These are phyloP conservation scores for Tiliacea citrago DNA, from an alignment of 2,888 invertebrate genomes.

Conservation along the genomic window DNA sequence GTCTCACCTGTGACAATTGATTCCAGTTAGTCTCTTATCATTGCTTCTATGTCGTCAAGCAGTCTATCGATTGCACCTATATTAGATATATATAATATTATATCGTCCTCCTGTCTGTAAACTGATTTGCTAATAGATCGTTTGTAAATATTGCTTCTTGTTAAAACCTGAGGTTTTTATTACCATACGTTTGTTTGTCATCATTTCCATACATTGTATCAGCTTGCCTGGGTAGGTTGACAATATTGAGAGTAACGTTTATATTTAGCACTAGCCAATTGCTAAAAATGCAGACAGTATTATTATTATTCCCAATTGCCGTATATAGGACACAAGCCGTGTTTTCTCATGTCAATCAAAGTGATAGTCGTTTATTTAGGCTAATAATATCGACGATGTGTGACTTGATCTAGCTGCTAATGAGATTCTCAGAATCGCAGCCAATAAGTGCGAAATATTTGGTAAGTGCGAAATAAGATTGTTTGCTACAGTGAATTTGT, in stretches of 20 bases:
- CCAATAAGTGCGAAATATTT: constrained; percentile 48
- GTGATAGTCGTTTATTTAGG: constrained; percentile 31
- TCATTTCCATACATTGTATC: neutral
- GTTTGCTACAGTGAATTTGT: neutral
- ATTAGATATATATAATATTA: too few species aligned
- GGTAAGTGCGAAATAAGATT: constrained; percentile 31
- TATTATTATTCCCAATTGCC: constrained; percentile 27
- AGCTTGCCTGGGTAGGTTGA: neutral
- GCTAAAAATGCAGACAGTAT: constrained; percentile 19
- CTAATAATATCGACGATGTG: constrained; percentile 36
- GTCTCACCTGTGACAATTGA: neutral
- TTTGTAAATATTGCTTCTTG: neutral
- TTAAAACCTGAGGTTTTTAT: neutral
- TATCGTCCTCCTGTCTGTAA: neutral
- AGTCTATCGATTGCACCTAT: neutral
- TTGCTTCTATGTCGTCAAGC: neutral
- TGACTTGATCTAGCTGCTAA: constrained; percentile 39
- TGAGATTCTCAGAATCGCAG: constrained; percentile 33
- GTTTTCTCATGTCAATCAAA: constrained; percentile 37
- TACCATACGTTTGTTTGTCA: neutral
- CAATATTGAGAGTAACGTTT: neutral
- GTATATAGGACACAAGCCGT: constrained; percentile 46
- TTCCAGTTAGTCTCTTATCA: neutral
- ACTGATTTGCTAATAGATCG: neutral
- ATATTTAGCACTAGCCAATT: constrained; percentile 17